Base-by-base conservation (phyloP, 2,888 invertebrate genomes). In the Parochlus steinenii region DNA sequence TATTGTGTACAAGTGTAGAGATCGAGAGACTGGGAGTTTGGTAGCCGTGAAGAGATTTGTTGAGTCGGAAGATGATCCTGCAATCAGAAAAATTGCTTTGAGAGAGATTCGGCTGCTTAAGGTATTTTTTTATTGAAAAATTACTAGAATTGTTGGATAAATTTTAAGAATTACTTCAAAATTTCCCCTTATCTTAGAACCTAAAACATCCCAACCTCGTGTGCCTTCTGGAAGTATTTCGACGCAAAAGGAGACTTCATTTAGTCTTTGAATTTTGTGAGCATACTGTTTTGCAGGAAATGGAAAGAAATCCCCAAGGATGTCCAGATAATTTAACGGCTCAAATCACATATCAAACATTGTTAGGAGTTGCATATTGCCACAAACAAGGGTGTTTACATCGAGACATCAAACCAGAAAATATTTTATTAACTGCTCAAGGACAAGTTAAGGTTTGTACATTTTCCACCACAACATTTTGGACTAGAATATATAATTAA, bases 181-280 rank as follows among this genome's bases (percentile, higher is more conserved):
- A 33, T 28, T 29, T 22, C n/a, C n/a, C n/a, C n/a, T n/a, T n/a
- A 19, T 51, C 62, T 4, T 65, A 98, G 93, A 95, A 93, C 64
- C 65, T 98, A 44, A 97, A 95, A 56, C 97, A 98, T 59, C 90
- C 90, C 4, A 98, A 98, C 61, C 63, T 98, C 51, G 90, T 99
- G 36, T 95, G 95, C 53, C 67, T 98, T 42, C 71, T 98, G 50
- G 98, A 98, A 64, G 97, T 99, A 39, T 99, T 98, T 59, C 75
- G 95, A 41, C 69, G 90, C 42, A 92, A 92, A 58, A 70, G 92
- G 41, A 86, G 95, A 51, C 67, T 99, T 32, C 97, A 98, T 61
- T 68, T 98, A 41, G 98, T 98, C 19, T 98, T 98, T 62, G 97
- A 98, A 62, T 97, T 82, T 63, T 97, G 98, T 55, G 97, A 99